Evolutionary conservation across 2,113 vertebrate genomes (phyloP).

Genomic region (Hydropotes inermis): DNA sequence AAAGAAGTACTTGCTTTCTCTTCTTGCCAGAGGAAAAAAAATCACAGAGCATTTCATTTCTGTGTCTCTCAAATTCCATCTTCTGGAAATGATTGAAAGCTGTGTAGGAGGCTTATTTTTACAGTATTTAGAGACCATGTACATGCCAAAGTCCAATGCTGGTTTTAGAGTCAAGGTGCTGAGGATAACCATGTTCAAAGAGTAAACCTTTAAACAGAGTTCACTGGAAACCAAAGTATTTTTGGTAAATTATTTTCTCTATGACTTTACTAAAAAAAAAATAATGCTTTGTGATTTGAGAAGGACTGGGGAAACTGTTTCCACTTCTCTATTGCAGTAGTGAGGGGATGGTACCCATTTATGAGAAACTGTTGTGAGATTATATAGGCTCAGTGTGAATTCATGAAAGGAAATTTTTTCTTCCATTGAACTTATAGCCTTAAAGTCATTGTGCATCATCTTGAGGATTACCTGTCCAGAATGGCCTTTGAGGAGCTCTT

Average conservation of each 20-base stretch:
- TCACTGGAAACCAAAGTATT: not conserved
- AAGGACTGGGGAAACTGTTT: not conserved
- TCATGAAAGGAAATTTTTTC: not conserved
- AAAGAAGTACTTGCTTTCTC: not conserved
- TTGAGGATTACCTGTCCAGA: not conserved
- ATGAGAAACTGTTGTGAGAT: not conserved
- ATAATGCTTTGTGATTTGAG: not conserved
- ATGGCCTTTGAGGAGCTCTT: constrained; percentile 46
- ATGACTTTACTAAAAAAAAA: not conserved
- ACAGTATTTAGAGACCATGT: not conserved
- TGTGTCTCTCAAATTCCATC: not conserved
- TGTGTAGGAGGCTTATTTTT: not conserved
- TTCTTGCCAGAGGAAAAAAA: not conserved
- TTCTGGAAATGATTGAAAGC: not conserved
- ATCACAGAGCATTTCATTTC: not conserved
- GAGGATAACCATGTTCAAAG: not conserved
- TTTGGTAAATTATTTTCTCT: not conserved
- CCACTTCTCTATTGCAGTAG: not conserved
- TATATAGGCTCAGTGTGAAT: not conserved
- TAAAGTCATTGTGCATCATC: not conserved
- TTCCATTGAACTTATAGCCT: not conserved
- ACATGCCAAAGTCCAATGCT: not conserved
- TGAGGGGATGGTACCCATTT: not conserved
- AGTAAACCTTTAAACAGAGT: not conserved
- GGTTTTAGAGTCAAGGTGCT: not conserved